Evolutionary conservation across 2,797 vertebrate genomes (phyloP), one percentile per base, ranked within the genome.

Genomic region (Periparus ater): DNA sequence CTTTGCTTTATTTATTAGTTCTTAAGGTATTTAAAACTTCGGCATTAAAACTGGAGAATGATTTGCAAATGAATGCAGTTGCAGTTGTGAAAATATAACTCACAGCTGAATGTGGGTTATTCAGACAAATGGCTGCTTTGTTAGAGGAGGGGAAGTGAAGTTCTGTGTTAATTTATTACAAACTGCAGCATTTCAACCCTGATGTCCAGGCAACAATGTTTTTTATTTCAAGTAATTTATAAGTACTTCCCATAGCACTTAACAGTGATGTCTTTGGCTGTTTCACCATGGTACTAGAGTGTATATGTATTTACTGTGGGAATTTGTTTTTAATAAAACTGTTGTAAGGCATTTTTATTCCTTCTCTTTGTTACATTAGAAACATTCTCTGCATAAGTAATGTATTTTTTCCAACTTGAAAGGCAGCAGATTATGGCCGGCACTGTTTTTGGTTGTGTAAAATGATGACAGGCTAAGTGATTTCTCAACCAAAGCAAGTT

Each of bases 41-140:
- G 97, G 98, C 98, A 98, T 98, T 98, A 99, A 99, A 99, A 98
- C 98, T 98, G 97, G 97, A 95, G 98, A 97, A 97, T 97, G 95
- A 99, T 99, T 99, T 99, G 99, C 99, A 99, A 99, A 98, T 99
- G 98, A 99, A 99, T 99, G 98, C 97, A 96, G 97, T 98, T 98
- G 98, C 98, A 98, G 98, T 99, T 98, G 98, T 98, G 98, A 98
- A 99, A 99, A 99, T 99, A 99, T 99, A 99, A 99, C 98, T 98
- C 98, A 98, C 97, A 98, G 97, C 98, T 98, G 97, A 98, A 98
- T 98, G 98, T 98, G 97, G 97, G 97, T 98, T 98, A 98, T 97
- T 96, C 98, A 98, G 98, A 99, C 98, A 99, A 99, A 99, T 98
- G 98, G 98, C 97, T 95, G 98, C 98, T 98, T 98, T 97, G 97